Evolutionary conservation across 2,797 vertebrate genomes (phyloP).

Genomic region (Falco novaeseelandiae): DNA sequence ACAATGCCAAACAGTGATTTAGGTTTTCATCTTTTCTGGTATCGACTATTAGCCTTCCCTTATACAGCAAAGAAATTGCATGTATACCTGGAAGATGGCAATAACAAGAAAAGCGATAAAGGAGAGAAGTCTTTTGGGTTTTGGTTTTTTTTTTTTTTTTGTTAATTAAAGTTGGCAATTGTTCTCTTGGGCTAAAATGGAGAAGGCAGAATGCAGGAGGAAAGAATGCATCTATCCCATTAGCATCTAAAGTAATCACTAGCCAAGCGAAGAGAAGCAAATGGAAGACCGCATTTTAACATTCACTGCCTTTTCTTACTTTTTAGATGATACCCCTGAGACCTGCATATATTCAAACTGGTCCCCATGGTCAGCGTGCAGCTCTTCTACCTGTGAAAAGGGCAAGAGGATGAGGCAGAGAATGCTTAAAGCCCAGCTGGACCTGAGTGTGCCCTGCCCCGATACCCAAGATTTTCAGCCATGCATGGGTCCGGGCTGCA

Average conservation of each 20-base stretch:
- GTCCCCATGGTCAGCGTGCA: constrained; percentile 98
- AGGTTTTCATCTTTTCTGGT: neutral
- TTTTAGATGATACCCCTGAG: constrained; percentile 95
- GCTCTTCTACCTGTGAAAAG: constrained; percentile 97
- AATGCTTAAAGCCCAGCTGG: constrained; percentile 98
- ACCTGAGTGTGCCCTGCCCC: constrained; percentile 95
- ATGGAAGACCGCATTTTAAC: neutral
- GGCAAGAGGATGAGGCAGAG: constrained; percentile 98
- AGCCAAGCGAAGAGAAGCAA: neutral
- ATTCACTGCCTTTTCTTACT: neutral
- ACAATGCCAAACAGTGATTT: neutral
- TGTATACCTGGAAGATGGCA: neutral
- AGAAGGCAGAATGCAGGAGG: neutral
- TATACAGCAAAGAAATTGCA: neutral
- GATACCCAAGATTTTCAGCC: constrained; percentile 98
- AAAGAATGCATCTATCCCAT: neutral
- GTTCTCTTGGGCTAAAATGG: neutral
- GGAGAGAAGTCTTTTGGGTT: neutral
- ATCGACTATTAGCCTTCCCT: neutral
- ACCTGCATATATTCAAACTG: constrained; percentile 99
- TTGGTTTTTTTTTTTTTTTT: neutral
- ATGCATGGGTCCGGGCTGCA: constrained; percentile 98
- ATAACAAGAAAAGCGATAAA: neutral
- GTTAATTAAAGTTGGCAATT: neutral
- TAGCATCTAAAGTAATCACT: neutral